Percentiles rank a stretch among this genome's conserved stretches.
Conservation (phyloP, 2,888 invertebrate genomes). For the Acrobasis suavella region DNA sequence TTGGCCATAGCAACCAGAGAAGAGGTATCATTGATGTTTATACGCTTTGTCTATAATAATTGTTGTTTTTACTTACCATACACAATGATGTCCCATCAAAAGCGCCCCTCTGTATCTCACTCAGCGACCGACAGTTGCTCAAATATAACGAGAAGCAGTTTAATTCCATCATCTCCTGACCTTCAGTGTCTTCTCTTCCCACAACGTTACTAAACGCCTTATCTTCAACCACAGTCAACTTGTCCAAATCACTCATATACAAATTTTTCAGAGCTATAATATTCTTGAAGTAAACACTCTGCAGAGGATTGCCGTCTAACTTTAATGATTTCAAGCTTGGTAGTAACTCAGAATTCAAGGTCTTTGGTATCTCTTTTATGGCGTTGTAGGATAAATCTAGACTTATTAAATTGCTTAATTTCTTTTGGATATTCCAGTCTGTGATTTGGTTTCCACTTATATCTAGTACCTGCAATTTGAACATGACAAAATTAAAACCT, state of each 20-base stretch:
- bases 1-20: too few species aligned
- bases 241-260: constrained; percentile 66
- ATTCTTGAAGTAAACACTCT: constrained; percentile 70
- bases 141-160: constrained; percentile 76
- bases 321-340: constrained; percentile 74
- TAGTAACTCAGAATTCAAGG: constrained; percentile 63
- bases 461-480: constrained; percentile 66
- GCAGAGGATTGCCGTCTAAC: constrained; percentile 80
- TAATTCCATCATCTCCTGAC: constrained; percentile 44
- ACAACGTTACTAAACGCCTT: constrained; percentile 76
- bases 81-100: constrained; percentile 78
- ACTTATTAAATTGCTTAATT: constrained; percentile 65
- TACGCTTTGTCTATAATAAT: too few species aligned
- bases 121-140: constrained; percentile 68
- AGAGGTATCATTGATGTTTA: too few species aligned
- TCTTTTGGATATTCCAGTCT: constrained; percentile 65
- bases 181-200: constrained; percentile 45
- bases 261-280: constrained; percentile 69
- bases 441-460: constrained; percentile 74
- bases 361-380: constrained; percentile 68
- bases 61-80: constrained; percentile 66
- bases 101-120: constrained; percentile 65
- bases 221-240: constrained; percentile 58
- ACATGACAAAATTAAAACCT: background rate
- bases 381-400: constrained; percentile 80